Conservation (phyloP, 2,113 vertebrate genomes). For the Bothrops jararaca region DNA sequence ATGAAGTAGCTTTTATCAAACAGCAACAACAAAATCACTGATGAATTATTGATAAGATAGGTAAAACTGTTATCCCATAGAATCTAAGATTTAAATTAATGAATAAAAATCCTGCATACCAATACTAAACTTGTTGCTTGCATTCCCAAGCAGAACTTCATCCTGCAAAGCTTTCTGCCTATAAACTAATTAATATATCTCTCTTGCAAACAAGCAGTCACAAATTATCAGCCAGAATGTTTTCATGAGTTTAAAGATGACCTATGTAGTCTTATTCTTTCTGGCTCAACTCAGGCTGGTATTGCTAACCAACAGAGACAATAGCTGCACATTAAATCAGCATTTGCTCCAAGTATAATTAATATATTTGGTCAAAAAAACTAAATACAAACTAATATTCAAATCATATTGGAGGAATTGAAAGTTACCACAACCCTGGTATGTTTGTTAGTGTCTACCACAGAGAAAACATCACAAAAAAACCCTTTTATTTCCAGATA, state of each 20-base stretch:
- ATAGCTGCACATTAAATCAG: background rate
- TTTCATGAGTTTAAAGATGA: background rate
- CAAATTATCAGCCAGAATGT: background rate
- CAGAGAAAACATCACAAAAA: background rate
- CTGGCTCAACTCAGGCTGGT: background rate
- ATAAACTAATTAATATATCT: background rate
- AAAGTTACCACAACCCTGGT: background rate
- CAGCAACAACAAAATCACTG: conserved; percentile 9
- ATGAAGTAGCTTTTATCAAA: conserved; percentile 26
- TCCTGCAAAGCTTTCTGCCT: background rate
- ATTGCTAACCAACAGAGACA: background rate
- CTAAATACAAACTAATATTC: background rate
- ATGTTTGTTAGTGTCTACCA: background rate
- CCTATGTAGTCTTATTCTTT: conserved; percentile 6
- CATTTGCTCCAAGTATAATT: background rate
- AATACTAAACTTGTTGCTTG: background rate
- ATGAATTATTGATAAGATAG: background rate
- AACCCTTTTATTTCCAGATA: background rate
- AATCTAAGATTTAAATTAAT: background rate
- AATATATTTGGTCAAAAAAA: background rate
- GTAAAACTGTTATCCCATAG: background rate
- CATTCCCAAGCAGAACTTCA: background rate
- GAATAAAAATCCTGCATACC: background rate
- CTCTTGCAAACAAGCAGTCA: background rate
- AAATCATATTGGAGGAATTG: background rate